Base-by-base conservation (phyloP, 2,113 vertebrate genomes). In the Origma solitaria region DNA sequence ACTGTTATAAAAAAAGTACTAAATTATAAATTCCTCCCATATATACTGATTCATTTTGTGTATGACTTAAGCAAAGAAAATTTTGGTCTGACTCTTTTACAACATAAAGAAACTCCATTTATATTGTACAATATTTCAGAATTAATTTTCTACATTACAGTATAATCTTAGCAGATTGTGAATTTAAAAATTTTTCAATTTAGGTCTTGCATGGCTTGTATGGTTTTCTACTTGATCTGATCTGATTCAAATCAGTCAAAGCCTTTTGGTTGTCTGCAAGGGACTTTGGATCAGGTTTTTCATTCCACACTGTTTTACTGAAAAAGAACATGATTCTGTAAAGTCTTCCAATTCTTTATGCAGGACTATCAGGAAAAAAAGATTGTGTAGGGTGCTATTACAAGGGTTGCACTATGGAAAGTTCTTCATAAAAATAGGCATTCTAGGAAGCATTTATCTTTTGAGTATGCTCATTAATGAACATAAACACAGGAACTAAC, bases 1-100 rank as follows among this genome's bases (percentile, higher is more conserved):
- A 91, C 65, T 91, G 90, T 90, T 96, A 97, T 90, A 96, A 97
- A 96, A 96, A 97, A 96, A 92, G 95, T 85, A 94, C 94, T 73
- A 70, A 93, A 97, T 98, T 97, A 97, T 88, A 83, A 97, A 97
- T 98, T 97, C 96, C 92, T 97, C 97, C 96, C 95, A 88, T 96
- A 96, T 96, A 96, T 77, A 96, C 49, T 96, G 96, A 98, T 96
- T 97, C 97, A 97, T 54, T 97, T 92, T 96, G 51, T 93, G 90
- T 90, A 58, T 94, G 85, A 97, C 91, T 88, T 96, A 50, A 62
- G 56, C 31, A 69, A 87, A 91, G 72, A 95, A 94, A 73, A 83
- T 62, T 80, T 75, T 95, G 69, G 31, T 80, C 42, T 86, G 44
- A 42, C 18, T 75, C 49, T 76, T 88, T 88, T 92, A 76, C 21